Evolutionary conservation across 2,888 invertebrate genomes (phyloP).

Genomic region (Panzeria rudis): DNA sequence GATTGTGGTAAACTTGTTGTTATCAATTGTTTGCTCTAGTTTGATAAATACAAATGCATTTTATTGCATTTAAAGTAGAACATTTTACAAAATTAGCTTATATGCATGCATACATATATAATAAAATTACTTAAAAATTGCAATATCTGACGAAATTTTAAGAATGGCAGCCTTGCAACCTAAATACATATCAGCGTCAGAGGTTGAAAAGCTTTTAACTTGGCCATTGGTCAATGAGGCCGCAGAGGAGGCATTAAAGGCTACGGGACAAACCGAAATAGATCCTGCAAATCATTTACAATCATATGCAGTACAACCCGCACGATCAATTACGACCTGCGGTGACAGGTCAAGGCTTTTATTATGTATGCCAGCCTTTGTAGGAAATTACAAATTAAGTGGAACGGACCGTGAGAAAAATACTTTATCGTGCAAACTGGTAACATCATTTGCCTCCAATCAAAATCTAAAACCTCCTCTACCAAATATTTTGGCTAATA

Average conservation of each 20-base stretch:
- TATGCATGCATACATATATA: constrained; percentile 14
- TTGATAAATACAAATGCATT: constrained; percentile 17
- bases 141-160: not conserved
- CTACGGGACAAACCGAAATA: constrained; percentile 75
- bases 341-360: constrained; percentile 78
- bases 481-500: constrained; percentile 84
- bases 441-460: constrained; percentile 83
- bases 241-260: constrained; percentile 82
- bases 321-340: constrained; percentile 78
- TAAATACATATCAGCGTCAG: constrained; percentile 77
- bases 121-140: not conserved
- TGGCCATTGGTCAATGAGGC: constrained; percentile 83
- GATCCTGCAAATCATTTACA: constrained; percentile 41
- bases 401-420: constrained; percentile 57
- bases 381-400: constrained; percentile 80
- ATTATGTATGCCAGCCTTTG: constrained; percentile 84
- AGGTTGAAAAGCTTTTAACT: constrained; percentile 81
- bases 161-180: constrained; percentile 26
- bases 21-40: not conserved
- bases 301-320: constrained; percentile 79
- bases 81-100: constrained; percentile 3
- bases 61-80: constrained; percentile 16
- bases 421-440: constrained; percentile 84
- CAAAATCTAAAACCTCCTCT: constrained; percentile 78
- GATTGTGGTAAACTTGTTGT: constrained; percentile 14